phyloP scores from a whole-genome alignment of 2,113 vertebrate genomes.

The Xiphias gladius region DNA sequence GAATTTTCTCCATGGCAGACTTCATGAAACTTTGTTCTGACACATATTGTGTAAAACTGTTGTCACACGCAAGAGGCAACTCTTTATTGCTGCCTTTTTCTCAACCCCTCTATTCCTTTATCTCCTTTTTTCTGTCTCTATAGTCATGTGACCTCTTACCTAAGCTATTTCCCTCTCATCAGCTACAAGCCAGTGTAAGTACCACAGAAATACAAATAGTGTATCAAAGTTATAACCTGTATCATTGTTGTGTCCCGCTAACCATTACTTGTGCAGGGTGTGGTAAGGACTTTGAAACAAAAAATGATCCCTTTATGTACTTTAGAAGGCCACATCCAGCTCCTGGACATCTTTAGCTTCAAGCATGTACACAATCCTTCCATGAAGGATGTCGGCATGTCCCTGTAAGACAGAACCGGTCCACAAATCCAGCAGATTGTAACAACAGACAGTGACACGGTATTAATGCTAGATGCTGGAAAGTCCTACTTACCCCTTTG shows the following conservation, averaged over 20 bases:
- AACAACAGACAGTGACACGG: background rate
- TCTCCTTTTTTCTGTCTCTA: background rate
- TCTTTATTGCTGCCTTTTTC: background rate
- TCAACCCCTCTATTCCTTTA: background rate
- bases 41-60: background rate
- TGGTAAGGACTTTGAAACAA: constrained; percentile 43
- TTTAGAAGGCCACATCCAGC: constrained; percentile 46
- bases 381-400: constrained; percentile 79
- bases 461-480: background rate
- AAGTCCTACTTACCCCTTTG: constrained; percentile 63
- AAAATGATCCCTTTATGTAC: constrained; percentile 43
- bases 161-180: background rate
- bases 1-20: background rate
- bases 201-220: background rate
- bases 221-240: background rate
- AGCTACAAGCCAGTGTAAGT: background rate
- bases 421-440: background rate
- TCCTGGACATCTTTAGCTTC: constrained; percentile 71
- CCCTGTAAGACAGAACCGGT: constrained; percentile 46
- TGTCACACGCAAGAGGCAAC: background rate
- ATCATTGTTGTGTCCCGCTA: background rate
- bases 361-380: constrained; percentile 70
- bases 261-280: constrained; percentile 16
- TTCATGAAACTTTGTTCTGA: background rate
- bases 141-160: background rate